Evolutionary conservation across 2,888 invertebrate genomes (phyloP).

Genomic region (Andrena fulva): DNA sequence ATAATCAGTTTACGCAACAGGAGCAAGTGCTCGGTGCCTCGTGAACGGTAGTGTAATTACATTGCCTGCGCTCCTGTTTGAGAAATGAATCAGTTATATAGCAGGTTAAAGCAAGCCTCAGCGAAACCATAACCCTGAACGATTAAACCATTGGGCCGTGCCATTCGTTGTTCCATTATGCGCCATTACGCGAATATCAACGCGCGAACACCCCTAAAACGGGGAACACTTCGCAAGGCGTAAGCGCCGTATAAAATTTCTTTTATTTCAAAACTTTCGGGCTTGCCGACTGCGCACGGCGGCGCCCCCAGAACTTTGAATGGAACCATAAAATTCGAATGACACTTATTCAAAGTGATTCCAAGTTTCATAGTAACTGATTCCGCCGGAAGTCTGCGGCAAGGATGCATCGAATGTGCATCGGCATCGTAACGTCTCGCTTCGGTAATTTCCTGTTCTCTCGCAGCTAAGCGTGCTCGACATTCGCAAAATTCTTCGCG

Average conservation of each 20-base stretch:
- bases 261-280: conserved; percentile 21
- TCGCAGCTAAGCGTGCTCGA: neutral
- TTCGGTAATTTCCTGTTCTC: neutral
- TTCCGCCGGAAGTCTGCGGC: neutral
- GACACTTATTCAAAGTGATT: conserved; percentile 13
- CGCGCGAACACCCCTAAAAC: neutral
- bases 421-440: conserved; percentile 5
- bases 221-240: neutral
- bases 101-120: neutral
- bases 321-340: conserved; percentile 21
- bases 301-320: neutral
- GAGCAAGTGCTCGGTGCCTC: too few species aligned
- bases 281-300: neutral
- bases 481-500: conserved; percentile 12
- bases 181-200: neutral
- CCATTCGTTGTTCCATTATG: conserved; percentile 1
- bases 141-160: neutral
- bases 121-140: neutral
- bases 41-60: too few species aligned
- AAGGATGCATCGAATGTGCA: conserved; percentile 1
- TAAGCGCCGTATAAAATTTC: conserved; percentile 11
- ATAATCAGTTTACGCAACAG: too few species aligned
- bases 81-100: neutral
- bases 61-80: too few species aligned
- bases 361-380: conserved; percentile 24